These are phyloP conservation scores for Marasmarcha lunaedactyla DNA, from an alignment of 2,888 invertebrate species.

Conservation along the genomic window DNA sequence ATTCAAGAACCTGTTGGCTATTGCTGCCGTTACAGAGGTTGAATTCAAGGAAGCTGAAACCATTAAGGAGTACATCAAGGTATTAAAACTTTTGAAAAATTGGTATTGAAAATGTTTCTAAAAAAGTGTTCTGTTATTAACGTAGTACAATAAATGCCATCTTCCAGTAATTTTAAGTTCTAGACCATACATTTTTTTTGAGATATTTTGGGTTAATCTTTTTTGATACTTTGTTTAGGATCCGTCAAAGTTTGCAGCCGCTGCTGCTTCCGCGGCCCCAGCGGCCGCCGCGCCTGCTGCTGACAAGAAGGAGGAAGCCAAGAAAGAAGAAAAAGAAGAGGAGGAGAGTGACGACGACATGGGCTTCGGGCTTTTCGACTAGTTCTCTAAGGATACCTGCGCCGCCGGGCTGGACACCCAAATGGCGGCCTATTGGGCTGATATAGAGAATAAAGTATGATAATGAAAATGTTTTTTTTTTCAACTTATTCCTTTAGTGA, in stretches of 20 bases:
- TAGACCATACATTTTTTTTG: no score
- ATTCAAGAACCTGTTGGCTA: constrained; percentile 96
- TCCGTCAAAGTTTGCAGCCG: constrained; percentile 90
- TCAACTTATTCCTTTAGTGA: no score
- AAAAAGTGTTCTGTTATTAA: no score
- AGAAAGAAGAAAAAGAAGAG: constrained; percentile 86
- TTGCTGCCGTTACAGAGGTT: constrained; percentile 96
- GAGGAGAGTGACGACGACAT: constrained; percentile 93
- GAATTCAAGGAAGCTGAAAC: constrained; percentile 94
- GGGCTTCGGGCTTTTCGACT: constrained; percentile 97
- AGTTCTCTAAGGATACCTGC: constrained; percentile 36
- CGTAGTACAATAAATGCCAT: no score
- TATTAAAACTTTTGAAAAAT: constrained; percentile 25
- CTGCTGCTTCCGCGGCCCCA: constrained; percentile 73
- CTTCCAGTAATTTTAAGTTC: no score
- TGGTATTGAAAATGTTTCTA: no score
- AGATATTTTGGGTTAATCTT: no score
- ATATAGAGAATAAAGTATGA: no score
- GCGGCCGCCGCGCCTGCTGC: constrained; percentile 74
- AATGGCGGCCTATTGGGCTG: constrained; percentile 42
- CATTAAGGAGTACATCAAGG: constrained; percentile 92
- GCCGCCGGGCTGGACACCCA: constrained; percentile 61
- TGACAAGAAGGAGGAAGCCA: constrained; percentile 74
- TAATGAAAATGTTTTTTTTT: no score
- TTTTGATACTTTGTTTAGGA: no score